A percentile compares a stretch with the other conserved stretches of the same genome.
These are phyloP conservation scores for Drosophila sp. DNA, from an alignment of 1,140 invertebrate species.

Conservation along the genomic window DNA sequence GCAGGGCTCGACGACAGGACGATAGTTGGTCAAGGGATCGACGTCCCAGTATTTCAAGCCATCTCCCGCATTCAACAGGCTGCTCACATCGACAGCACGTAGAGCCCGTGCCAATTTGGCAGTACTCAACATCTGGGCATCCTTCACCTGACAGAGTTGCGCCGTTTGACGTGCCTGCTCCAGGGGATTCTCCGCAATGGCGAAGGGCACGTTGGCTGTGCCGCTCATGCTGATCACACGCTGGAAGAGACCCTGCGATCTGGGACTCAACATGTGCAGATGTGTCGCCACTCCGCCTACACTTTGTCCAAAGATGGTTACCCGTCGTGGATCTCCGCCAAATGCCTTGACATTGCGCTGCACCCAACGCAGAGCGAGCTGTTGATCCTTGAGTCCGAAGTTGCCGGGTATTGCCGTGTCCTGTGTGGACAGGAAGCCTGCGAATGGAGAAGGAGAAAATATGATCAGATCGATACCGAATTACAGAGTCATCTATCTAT, in stretches of 20 bases:
- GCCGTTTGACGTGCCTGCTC: slow-evolving; percentile 74
- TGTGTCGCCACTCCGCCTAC: slow-evolving; percentile 85
- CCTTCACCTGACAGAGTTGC: slow-evolving; percentile 56
- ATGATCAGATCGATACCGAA: too few relatives aligned
- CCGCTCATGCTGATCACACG: slow-evolving; percentile 87
- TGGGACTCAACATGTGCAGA: slow-evolving; percentile 85
- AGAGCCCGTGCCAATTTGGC: slow-evolving; percentile 77
- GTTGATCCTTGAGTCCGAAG: slow-evolving; percentile 87
- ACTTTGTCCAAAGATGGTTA: slow-evolving; percentile 87
- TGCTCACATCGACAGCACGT: slow-evolving; percentile 69
- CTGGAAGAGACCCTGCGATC: slow-evolving; percentile 85
- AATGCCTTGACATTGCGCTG: slow-evolving; percentile 78
- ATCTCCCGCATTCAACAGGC: slow-evolving; percentile 76
- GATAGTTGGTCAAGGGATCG: slow-evolving; percentile 85
- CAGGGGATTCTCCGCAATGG: slow-evolving; percentile 85
- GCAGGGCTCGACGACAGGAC: slow-evolving; percentile 82
- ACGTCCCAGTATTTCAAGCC: slow-evolving; percentile 83
- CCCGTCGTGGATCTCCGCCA: slow-evolving; percentile 85
- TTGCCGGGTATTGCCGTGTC: slow-evolving; percentile 85
- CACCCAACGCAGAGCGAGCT: slow-evolving; percentile 85
- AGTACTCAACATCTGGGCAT: slow-evolving; percentile 51
- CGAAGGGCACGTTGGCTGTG: slow-evolving; percentile 87
- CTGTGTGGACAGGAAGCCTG: slow-evolving; percentile 83
- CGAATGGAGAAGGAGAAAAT: not conserved
- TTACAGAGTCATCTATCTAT: too few relatives aligned